Percentiles rank a stretch among this genome's conserved stretches.
Conservation (phyloP, 2,113 vertebrate species). For the Oxyura jamaicensis region DNA sequence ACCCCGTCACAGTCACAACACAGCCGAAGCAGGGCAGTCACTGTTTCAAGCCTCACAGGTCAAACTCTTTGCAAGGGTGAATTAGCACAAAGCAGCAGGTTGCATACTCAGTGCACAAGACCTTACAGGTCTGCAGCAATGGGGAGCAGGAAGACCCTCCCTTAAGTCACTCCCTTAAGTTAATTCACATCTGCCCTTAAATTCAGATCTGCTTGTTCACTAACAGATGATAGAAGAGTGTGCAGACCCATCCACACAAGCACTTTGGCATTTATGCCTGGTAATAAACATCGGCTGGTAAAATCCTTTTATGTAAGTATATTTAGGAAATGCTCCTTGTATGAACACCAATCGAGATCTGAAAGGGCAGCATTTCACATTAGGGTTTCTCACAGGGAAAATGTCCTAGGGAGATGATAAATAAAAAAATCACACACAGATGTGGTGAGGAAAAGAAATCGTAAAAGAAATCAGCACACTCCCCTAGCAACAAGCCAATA, state of each 20-base stretch:
- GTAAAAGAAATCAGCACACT: slow-evolving; percentile 4
- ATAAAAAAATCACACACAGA: slow-evolving; percentile 58
- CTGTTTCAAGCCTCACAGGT: fast-evolving
- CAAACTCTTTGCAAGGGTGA: neutral
- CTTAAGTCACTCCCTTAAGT: neutral
- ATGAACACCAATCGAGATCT: slow-evolving; percentile 37
- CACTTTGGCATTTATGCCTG: neutral
- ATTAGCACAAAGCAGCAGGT: neutral
- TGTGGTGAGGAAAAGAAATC: slow-evolving; percentile 37
- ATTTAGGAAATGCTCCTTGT: slow-evolving; percentile 58
- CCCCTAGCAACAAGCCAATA: slow-evolving; percentile 58
- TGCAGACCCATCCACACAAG: neutral
- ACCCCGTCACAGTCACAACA: neutral
- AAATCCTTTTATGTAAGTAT: slow-evolving; percentile 47
- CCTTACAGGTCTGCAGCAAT: neutral
- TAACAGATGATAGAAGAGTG: neutral
- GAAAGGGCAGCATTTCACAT: slow-evolving; percentile 9
- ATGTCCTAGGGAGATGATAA: slow-evolving; percentile 49
- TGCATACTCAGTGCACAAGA: neutral
- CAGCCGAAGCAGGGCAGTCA: neutral
- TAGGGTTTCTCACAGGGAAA: slow-evolving; percentile 40
- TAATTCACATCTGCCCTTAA: neutral
- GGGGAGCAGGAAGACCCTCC: neutral
- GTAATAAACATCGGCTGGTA: neutral
- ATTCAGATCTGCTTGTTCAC: neutral